Evolutionary conservation across 2,113 vertebrate genomes (phyloP).

Genomic region (Ceyx margarethae): DNA sequence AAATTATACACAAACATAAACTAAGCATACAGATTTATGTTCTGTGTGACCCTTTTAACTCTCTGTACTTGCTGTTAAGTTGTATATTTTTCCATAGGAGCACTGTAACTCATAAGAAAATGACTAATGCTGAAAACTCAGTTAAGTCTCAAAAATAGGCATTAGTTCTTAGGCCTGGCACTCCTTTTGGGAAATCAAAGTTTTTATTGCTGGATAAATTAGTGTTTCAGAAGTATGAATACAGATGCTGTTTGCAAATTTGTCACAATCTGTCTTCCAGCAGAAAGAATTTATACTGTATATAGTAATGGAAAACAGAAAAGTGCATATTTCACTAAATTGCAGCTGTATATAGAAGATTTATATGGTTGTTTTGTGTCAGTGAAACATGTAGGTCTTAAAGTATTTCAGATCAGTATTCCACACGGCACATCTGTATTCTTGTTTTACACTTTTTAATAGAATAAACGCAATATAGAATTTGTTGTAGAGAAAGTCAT

Average conservation of each 20-base stretch:
- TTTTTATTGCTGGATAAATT: slow-evolving; percentile 82
- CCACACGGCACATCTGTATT: slow-evolving; percentile 20
- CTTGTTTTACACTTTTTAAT: slow-evolving; percentile 66
- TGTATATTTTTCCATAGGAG: slow-evolving; percentile 77
- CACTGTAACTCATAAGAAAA: slow-evolving; percentile 75
- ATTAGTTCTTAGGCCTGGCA: slow-evolving; percentile 74
- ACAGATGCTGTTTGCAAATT: slow-evolving; percentile 80
- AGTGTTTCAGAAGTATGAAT: slow-evolving; percentile 81
- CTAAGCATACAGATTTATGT: slow-evolving; percentile 76
- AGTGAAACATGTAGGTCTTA: slow-evolving; percentile 71
- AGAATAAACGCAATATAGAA: slow-evolving; percentile 54
- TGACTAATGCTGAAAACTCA: slow-evolving; percentile 75
- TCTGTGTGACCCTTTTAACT: slow-evolving; percentile 80
- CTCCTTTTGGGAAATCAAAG: slow-evolving; percentile 82
- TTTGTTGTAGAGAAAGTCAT: slow-evolving; percentile 26
- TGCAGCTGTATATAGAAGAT: slow-evolving; percentile 74
- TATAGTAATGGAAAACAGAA: slow-evolving; percentile 83
- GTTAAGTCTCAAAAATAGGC: slow-evolving; percentile 75
- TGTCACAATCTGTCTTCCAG: slow-evolving; percentile 78
- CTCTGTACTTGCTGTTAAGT: slow-evolving; percentile 76
- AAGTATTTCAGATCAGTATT: slow-evolving; percentile 63
- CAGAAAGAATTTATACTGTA: slow-evolving; percentile 81
- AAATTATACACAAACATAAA: slow-evolving; percentile 72
- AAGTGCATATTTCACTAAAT: slow-evolving; percentile 82
- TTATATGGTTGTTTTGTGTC: slow-evolving; percentile 76